Base-by-base conservation (phyloP, 2,113 vertebrate species). In the Oostethus manadensis region DNA sequence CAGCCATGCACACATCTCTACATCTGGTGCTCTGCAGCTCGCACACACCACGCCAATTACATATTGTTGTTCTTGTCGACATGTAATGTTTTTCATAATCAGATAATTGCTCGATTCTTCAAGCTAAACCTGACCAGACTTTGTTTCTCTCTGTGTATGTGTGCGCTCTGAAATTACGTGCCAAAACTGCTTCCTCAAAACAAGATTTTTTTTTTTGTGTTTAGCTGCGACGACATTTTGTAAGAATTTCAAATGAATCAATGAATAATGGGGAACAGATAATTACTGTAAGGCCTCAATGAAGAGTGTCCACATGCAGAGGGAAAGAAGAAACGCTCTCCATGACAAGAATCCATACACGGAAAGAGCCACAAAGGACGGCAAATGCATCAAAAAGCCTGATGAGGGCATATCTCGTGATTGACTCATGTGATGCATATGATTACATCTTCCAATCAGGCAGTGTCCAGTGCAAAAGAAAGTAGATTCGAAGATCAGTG, bases 61-160 rank as follows among this genome's bases (percentile, higher is more conserved):
- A 83, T 64, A 60, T 82, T 83, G 77, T 82, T 83, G 83, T 86
- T 85, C 77, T 77, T 84, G 86, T 86, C 87, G 80, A 82, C 80
- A 84, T 84, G 77, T 84, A 84, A 86, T 86, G 83, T 84, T 86
- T 85, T 87, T 83, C 26, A 66, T 88, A 88, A 87, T 88, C 82
- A 83, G 73, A 82, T 88, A 86, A 87, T 87, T 86, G 84, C 69
- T 68, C 60, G 56, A 76, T 72, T 76, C 62, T 76, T 79, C 67
- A 74, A 77, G 71, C 71, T 70, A 61, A 72, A 66, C 71, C 58
- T 11, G 48, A 61, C 68, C 51, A 56, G 33, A 43, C n/a, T 45
- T 45, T 45, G 23, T 58, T 67, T 76, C 61, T 75, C 64, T 59
- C n/a, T 5, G 16, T 58, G 49, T 63, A 56, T 59, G 61, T 55